Base-by-base conservation (phyloP, 2,113 vertebrate species). In the Mormyrus lacerda region DNA sequence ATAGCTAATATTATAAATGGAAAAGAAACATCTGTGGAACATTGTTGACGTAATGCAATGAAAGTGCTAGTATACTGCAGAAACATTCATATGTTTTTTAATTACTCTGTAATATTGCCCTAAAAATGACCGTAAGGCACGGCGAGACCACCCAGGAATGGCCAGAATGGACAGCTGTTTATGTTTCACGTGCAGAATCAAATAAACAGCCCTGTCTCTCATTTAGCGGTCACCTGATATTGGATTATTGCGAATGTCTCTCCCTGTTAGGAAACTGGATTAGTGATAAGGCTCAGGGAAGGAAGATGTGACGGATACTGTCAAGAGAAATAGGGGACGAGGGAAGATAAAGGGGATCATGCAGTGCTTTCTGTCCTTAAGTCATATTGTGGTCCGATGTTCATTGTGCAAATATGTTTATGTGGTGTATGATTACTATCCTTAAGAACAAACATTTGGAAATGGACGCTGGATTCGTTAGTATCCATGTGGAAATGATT, bases 101-200 rank as follows among this genome's bases (percentile, higher is more conserved):
- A 73, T 87, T 27, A 69, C 58, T 79, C 45, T 15, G n/a, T 55
- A 31, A 76, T 65, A 24, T 87, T 79, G 50, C n/a, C 21, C 48
- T 55, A 87, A n/a, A 73, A 79, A 51, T 82, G 10, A 83, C 82
- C 2, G 8, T 44, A n/a, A 76, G 50, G 82, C 24, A 39, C 27
- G 31, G 85, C 35, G 87, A 17, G 89, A 88, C 89, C 89, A 90
- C 89, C 89, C 89, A 83, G 86, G 51, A 31, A 61, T 0, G n/a
- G 31, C 35, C 50, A 48, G 73, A n/a, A 79, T 73, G 86, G 85
- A 50, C 39, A 88, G 86, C 89, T 61, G 69, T 69, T 82, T 79
- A 51, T 61, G 31, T 83, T 90, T 58, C 50, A 88, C 39, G 48
- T 83, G 85, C 50, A 44, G 44, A 88, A 88, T 51, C 85, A 88